These are phyloP conservation scores for Gambelia wislizenii DNA, from an alignment of 2,797 vertebrate genomes.

Conservation along the genomic window DNA sequence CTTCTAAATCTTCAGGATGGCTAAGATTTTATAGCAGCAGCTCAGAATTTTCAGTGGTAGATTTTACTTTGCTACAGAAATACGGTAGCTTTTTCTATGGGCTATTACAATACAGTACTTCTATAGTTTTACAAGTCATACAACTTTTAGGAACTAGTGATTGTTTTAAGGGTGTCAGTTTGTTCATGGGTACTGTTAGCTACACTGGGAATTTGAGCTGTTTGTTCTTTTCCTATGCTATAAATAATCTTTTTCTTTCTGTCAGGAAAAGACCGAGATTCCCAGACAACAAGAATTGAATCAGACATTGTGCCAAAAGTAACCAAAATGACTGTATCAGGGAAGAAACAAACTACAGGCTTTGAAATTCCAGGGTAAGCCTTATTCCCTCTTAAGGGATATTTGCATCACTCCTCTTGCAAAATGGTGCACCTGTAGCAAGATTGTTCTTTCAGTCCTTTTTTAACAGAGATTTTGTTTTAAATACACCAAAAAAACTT, in stretches of 20 bases:
- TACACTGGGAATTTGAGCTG: slow-evolving; percentile 34
- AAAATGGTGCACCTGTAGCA: slow-evolving; percentile 69
- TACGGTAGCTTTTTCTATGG: slow-evolving; percentile 23
- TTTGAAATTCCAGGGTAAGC: slow-evolving; percentile 95
- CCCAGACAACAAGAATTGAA: slow-evolving; percentile 83
- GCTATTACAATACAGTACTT: background rate
- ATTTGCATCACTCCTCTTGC: slow-evolving; percentile 58
- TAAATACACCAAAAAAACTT: slow-evolving; percentile 60
- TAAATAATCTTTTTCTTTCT: slow-evolving; percentile 59
- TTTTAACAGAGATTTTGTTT: slow-evolving; percentile 69
- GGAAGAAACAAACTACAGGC: slow-evolving; percentile 97
- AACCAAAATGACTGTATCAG: slow-evolving; percentile 96
- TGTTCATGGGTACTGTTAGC: slow-evolving; percentile 1
- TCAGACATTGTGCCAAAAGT: slow-evolving; percentile 94
- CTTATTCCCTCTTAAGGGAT: slow-evolving; percentile 51
- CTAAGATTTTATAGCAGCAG: background rate
- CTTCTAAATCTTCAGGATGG: background rate
- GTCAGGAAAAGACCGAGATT: slow-evolving; percentile 88
- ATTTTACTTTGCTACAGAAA: slow-evolving; percentile 16
- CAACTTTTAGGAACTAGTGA: background rate
- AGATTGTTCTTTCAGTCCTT: slow-evolving; percentile 62
- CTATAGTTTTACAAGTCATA: slow-evolving; percentile 15
- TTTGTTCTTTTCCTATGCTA: slow-evolving; percentile 40
- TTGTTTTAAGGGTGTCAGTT: background rate
- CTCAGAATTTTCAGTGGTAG: slow-evolving; percentile 13